Conservation (phyloP, 64 coral and sea anemone species). For the Montipora efflorescens region DNA sequence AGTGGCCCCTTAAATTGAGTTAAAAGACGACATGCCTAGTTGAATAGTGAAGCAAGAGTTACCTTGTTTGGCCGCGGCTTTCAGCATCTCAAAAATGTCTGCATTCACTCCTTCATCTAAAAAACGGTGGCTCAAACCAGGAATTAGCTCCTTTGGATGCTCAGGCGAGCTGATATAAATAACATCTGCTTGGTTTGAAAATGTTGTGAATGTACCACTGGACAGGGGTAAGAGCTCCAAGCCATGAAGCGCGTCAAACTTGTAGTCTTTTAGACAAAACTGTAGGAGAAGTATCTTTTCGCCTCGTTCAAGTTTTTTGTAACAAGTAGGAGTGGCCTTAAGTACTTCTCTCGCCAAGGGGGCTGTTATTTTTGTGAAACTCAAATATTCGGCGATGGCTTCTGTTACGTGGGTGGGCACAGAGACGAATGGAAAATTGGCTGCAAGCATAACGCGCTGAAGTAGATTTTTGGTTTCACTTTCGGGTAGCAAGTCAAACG, state of each 20-base stretch:
- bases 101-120: conserved; percentile 38
- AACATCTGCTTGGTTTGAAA: not conserved
- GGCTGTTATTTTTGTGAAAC: conserved; percentile 53
- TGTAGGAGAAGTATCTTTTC: conserved; percentile 68
- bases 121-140: conserved; percentile 42
- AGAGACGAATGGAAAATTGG: conserved; percentile 61
- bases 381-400: not conserved
- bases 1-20: not conserved
- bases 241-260: conserved; percentile 41
- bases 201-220: conserved; percentile 43
- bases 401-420: conserved; percentile 64
- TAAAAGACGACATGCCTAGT: not conserved
- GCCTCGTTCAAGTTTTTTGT: not conserved
- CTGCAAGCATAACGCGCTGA: conserved; percentile 25
- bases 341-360: conserved; percentile 31
- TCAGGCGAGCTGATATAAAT: conserved; percentile 65
- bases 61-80: conserved; percentile 10
- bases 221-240: conserved; percentile 68
- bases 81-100: conserved; percentile 25
- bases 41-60: not conserved
- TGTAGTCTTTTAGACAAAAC: conserved; percentile 58
- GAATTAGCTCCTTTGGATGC: conserved; percentile 57
- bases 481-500: conserved; percentile 47
- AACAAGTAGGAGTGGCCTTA: conserved; percentile 9
- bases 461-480: conserved; percentile 33